These are phyloP conservation scores for Troides aeacus DNA, from an alignment of 2,888 invertebrate genomes.

Conservation along the genomic window DNA sequence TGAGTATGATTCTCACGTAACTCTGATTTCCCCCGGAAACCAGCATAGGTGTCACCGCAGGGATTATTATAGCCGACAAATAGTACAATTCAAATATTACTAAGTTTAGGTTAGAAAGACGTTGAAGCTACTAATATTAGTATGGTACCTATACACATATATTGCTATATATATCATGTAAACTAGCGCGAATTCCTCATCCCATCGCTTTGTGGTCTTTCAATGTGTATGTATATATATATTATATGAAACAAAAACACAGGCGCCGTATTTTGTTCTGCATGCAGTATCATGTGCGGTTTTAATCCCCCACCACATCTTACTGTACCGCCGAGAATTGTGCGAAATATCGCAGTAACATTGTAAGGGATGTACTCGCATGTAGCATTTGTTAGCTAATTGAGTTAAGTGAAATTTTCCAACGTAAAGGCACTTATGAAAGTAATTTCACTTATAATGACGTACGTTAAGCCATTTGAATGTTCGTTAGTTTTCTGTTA, in stretches of 20 bases:
- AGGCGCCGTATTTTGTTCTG: not conserved
- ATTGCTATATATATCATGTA: too few species aligned
- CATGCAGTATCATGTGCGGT: not conserved
- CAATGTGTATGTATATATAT: not conserved
- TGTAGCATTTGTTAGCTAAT: conserved; percentile 11
- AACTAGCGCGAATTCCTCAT: too few species aligned
- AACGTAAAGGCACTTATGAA: conserved; percentile 3
- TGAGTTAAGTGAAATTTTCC: conserved; percentile 7
- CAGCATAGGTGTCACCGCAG: too few species aligned
- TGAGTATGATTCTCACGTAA: too few species aligned
- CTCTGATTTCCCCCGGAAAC: too few species aligned
- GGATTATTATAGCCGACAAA: too few species aligned
- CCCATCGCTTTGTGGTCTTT: too few species aligned
- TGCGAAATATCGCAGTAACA: conserved; percentile 3
- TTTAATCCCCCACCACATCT: not conserved
- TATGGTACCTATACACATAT: too few species aligned
- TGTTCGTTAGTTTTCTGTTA: not conserved
- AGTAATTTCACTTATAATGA: conserved; percentile 5
- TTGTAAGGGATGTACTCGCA: conserved; percentile 6
- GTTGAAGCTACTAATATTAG: too few species aligned
- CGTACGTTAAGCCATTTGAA: not conserved
- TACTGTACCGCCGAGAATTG: conserved; percentile 10
- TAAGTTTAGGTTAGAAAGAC: too few species aligned
- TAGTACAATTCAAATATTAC: too few species aligned
- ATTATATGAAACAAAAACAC: too few species aligned